phyloP scores from a whole-genome alignment of 1,140 invertebrate species.

The Amphibalanus amphitrite region DNA sequence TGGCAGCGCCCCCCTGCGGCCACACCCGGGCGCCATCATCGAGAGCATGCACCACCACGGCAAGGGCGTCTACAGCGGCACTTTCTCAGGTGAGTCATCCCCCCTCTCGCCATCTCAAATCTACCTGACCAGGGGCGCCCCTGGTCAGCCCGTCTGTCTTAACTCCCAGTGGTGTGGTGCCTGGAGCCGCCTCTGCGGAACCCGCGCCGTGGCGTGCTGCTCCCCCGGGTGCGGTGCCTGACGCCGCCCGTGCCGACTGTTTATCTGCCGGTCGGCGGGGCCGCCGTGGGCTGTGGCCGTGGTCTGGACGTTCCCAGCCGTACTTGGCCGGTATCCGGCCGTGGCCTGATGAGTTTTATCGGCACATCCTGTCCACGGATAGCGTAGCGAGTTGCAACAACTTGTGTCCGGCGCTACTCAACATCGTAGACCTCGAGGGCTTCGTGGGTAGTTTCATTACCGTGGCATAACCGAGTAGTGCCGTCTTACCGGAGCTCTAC shows the following conservation, averaged over 20 bases:
- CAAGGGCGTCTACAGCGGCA: slow-evolving; percentile 49
- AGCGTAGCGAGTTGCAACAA: no score
- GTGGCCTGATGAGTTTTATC: not conserved
- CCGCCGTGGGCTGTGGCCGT: no score
- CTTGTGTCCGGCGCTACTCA: no score
- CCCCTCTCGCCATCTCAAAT: not conserved
- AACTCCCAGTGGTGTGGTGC: slow-evolving; percentile 14
- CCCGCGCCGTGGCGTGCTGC: no score
- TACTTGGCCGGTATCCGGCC: no score
- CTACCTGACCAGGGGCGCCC: not conserved
- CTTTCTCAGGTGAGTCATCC: slow-evolving; percentile 31
- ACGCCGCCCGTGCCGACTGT: not conserved
- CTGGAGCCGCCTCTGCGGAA: not conserved
- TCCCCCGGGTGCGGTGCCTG: not conserved
- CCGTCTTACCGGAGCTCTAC: no score
- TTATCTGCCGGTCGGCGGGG: not conserved
- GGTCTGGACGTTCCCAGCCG: no score
- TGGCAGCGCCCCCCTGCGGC: not conserved
- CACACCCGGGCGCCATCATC: slow-evolving; percentile 52
- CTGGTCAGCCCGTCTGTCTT: not conserved
- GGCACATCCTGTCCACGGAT: no score
- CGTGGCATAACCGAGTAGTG: no score
- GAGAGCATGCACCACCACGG: slow-evolving; percentile 85
- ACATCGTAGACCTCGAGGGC: no score
- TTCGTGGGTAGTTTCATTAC: no score